A percentile compares a stretch with the other conserved stretches of the same genome.
Conservation (phyloP, 2,113 vertebrate species). For the Solea solea region DNA sequence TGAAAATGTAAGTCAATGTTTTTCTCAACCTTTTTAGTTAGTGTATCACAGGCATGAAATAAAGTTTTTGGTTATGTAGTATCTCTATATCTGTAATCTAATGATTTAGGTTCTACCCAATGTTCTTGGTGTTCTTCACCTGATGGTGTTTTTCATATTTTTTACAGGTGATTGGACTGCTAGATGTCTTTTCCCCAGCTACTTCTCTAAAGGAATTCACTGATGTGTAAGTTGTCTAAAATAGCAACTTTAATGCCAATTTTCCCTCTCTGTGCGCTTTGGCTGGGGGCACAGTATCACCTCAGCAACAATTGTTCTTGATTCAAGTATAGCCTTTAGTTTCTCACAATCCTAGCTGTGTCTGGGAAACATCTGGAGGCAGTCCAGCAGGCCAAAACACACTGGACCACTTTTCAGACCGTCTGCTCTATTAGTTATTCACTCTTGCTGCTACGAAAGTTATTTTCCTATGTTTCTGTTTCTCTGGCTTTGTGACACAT, state of each 20-base stretch:
- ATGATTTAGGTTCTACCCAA: no score
- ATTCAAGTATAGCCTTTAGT: slow-evolving; percentile 16
- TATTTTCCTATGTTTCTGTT: slow-evolving; percentile 29
- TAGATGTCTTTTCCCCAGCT: slow-evolving; percentile 95
- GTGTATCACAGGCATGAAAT: background rate
- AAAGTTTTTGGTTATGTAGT: background rate
- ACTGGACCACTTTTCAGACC: slow-evolving; percentile 39
- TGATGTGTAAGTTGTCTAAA: slow-evolving; percentile 90
- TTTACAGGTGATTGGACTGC: slow-evolving; percentile 93
- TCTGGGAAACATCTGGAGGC: slow-evolving; percentile 63
- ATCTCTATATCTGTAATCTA: background rate
- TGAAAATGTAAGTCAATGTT: slow-evolving; percentile 89
- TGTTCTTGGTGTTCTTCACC: slow-evolving; percentile 3
- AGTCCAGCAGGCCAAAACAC: slow-evolving; percentile 51
- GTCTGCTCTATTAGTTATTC: slow-evolving; percentile 35
- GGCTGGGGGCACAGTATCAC: background rate
- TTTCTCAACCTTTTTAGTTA: background rate
- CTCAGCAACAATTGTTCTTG: background rate
- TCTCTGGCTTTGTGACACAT: slow-evolving; percentile 26
- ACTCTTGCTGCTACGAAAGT: slow-evolving; percentile 22
- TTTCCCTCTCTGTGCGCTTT: background rate
- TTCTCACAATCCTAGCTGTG: slow-evolving; percentile 20
- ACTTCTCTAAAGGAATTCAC: slow-evolving; percentile 93
- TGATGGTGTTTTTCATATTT: background rate
- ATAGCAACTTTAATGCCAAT: background rate